phyloP scores from a whole-genome alignment of 2,888 invertebrate genomes.

The Prosopocoilus inquinatus region DNA sequence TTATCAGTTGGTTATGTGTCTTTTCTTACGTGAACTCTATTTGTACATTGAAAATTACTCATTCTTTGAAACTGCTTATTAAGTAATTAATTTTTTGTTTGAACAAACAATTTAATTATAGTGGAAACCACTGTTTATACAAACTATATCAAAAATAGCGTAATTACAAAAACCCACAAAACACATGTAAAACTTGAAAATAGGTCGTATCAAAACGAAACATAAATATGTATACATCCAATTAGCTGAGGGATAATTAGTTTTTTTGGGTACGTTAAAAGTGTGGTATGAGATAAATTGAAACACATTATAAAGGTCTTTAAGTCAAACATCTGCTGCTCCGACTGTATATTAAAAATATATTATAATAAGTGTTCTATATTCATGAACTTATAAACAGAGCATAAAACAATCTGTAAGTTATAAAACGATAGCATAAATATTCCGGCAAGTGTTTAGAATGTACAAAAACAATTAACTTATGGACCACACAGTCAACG shows the following conservation, averaged over 20 bases:
- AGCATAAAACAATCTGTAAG: constrained; percentile 16
- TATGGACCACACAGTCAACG: background rate
- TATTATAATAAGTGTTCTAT: constrained; percentile 25
- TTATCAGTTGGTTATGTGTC: too few relatives aligned
- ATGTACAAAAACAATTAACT: too few relatives aligned
- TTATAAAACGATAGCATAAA: constrained; percentile 14
- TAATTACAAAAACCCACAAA: too few relatives aligned
- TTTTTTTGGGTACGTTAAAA: constrained; percentile 20
- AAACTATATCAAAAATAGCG: too few relatives aligned
- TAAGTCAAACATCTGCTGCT: constrained; percentile 20
- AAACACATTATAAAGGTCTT: constrained; percentile 13
- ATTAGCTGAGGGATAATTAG: constrained; percentile 23
- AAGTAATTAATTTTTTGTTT: too few relatives aligned
- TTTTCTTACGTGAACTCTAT: too few relatives aligned
- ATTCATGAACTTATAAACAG: constrained; percentile 23
- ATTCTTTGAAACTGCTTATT: too few relatives aligned
- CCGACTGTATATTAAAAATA: constrained; percentile 23
- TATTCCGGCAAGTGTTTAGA: too few relatives aligned
- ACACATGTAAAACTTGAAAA: too few relatives aligned
- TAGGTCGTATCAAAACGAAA: constrained; percentile 8
- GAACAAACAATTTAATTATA: too few relatives aligned
- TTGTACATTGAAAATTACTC: too few relatives aligned
- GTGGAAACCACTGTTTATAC: too few relatives aligned
- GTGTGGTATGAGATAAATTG: constrained; percentile 13
- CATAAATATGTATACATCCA: constrained; percentile 21